A percentile compares a stretch with the other conserved stretches of the same genome.
These are phyloP conservation scores for Fukomys damarensis DNA, from an alignment of 2,113 vertebrate genomes.

Conservation along the genomic window DNA sequence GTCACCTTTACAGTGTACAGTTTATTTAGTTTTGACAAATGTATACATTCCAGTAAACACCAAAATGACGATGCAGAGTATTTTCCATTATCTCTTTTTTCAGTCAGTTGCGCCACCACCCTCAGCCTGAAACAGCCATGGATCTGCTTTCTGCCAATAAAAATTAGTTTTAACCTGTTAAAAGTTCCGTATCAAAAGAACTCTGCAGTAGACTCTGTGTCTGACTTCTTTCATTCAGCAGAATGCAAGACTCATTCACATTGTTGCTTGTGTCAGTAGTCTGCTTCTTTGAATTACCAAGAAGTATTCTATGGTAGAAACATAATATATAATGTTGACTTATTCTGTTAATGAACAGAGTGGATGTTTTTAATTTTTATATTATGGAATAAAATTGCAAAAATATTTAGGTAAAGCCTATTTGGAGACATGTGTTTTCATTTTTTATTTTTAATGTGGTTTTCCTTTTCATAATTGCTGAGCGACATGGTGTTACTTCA, in stretches of 20 bases:
- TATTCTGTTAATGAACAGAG: not conserved
- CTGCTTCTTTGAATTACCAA: not conserved
- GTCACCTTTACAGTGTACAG: not conserved
- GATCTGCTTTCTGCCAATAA: not conserved
- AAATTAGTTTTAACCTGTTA: not conserved
- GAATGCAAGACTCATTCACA: not conserved
- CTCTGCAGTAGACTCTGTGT: not conserved
- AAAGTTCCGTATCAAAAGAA: not conserved
- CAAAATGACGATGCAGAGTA: not conserved
- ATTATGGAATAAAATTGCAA: not conserved
- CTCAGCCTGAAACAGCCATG: not conserved
- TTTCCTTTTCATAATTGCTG: not conserved
- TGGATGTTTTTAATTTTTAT: not conserved
- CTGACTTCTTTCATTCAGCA: not conserved
- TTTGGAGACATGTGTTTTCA: not conserved
- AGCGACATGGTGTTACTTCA: not conserved
- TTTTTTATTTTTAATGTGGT: not conserved
- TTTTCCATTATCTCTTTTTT: constrained; percentile 9
- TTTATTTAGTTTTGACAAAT: not conserved
- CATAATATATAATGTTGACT: not conserved
- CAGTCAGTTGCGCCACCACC: not conserved
- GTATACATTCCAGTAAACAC: not conserved
- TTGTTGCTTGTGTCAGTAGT: not conserved
- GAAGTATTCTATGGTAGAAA: not conserved
- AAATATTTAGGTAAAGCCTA: not conserved